Percentiles rank a stretch among this genome's conserved stretches.
phyloP scores from a whole-genome alignment of 2,797 vertebrate species.

The Takifugu ocellatus region DNA sequence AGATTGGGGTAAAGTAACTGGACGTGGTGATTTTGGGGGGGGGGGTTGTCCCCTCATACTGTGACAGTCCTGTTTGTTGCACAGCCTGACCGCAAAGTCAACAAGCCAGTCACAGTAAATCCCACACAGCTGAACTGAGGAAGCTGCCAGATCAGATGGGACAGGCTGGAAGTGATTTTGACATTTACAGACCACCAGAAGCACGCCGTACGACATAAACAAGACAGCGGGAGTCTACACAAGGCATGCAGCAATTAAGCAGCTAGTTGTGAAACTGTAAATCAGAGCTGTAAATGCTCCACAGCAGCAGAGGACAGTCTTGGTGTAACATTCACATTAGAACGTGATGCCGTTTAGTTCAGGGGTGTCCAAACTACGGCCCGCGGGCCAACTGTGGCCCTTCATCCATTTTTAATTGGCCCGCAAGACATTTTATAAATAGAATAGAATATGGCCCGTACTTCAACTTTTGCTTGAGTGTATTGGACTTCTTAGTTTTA shows the following conservation, averaged over 20 bases:
- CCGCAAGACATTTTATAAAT: too few relatives aligned
- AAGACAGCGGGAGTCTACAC: constrained; percentile 49
- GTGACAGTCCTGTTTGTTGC: constrained; percentile 17
- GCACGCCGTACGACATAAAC: constrained; percentile 55
- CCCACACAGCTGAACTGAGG: constrained; percentile 45
- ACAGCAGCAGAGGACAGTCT: constrained; percentile 18
- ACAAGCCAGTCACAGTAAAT: constrained; percentile 58
- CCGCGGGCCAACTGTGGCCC: too few relatives aligned
- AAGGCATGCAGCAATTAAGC: constrained; percentile 46
- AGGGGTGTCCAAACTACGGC: too few relatives aligned
- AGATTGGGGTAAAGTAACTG: constrained; percentile 66
- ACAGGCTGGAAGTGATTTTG: constrained; percentile 57
- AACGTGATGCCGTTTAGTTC: too few relatives aligned
- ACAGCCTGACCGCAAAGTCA: constrained; percentile 65
- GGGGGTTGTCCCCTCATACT: constrained; percentile 23
- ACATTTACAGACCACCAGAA: constrained; percentile 54
- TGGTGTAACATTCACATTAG: not conserved
- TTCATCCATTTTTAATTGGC: too few relatives aligned
- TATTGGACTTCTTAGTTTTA: too few relatives aligned
- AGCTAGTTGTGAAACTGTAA: constrained; percentile 26
- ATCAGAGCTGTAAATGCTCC: constrained; percentile 33
- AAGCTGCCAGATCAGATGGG: constrained; percentile 52
- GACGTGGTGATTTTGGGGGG: constrained; percentile 24
- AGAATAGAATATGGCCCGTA: too few relatives aligned
- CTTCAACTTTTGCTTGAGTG: too few relatives aligned